Evolutionary conservation across 1,140 invertebrate species (phyloP).

Genomic region (Pinna nobilis): DNA sequence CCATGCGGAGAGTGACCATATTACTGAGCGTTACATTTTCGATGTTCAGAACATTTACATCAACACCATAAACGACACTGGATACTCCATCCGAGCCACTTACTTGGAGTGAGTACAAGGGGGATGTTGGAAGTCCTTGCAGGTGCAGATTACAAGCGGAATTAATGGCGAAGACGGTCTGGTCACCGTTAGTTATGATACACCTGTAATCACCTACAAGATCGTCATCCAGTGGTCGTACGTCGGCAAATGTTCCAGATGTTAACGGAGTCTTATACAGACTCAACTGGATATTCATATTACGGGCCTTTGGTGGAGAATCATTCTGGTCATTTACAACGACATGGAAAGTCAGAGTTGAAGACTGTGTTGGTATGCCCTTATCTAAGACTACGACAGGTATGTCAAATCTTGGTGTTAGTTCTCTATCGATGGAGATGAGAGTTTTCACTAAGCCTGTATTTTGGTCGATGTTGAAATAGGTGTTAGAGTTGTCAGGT

Average conservation of each 20-base stretch:
- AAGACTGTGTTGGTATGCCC: conserved; percentile 85
- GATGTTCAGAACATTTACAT: conserved; percentile 87
- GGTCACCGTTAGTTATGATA: conserved; percentile 71
- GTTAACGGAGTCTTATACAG: conserved; percentile 76
- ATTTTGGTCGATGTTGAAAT: conserved; percentile 86
- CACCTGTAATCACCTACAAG: conserved; percentile 91
- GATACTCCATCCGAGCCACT: conserved; percentile 92
- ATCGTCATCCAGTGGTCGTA: conserved; percentile 93
- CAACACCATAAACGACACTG: conserved; percentile 87
- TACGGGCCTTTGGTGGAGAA: conserved; percentile 89
- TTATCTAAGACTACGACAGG: conserved; percentile 92
- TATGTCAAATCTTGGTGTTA: conserved; percentile 80
- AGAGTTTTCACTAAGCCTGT: conserved; percentile 88
- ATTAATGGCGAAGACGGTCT: conserved; percentile 80
- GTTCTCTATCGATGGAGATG: conserved; percentile 87
- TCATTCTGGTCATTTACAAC: conserved; percentile 93
- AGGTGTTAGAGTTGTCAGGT: conserved; percentile 78
- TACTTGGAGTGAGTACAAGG: conserved; percentile 81
- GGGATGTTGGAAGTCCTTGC: conserved; percentile 55
- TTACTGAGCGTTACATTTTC: conserved; percentile 88
- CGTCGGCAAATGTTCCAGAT: conserved; percentile 89
- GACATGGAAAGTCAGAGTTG: conserved; percentile 87
- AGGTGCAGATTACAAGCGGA: conserved; percentile 86
- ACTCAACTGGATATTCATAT: conserved; percentile 86
- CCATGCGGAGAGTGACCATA: conserved; percentile 77